Conservation (phyloP, 2,888 invertebrate species). For the Coelinius sp. region DNA sequence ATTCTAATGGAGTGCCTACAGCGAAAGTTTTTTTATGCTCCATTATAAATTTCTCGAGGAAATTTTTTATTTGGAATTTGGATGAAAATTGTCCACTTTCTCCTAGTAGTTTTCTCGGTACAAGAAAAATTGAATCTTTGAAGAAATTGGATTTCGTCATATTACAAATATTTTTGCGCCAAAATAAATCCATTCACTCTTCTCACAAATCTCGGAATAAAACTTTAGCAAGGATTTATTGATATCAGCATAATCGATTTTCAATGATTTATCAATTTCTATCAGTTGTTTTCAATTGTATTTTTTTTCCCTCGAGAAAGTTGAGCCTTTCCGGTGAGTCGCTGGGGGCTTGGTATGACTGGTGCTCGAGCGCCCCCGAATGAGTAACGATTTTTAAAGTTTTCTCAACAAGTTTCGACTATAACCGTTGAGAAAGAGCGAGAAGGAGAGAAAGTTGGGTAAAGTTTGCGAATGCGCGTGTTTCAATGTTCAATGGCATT, state of each 20-base stretch:
- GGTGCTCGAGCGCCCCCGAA: slow-evolving; percentile 14
- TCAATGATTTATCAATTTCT: not conserved
- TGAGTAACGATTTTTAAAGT: slow-evolving; percentile 68
- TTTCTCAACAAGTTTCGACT: slow-evolving; percentile 59
- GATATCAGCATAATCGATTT: not conserved
- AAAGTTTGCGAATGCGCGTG: slow-evolving; percentile 57
- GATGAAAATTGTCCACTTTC: no score
- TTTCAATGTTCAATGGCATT: slow-evolving; percentile 17
- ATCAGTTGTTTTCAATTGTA: not conserved
- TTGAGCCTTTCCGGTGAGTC: slow-evolving; percentile 14
- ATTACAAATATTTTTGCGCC: no score
- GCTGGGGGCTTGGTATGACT: slow-evolving; percentile 49
- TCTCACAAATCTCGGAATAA: no score
- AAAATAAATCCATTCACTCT: no score
- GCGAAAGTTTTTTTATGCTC: no score
- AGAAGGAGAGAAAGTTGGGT: slow-evolving; percentile 55
- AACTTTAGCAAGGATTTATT: not conserved
- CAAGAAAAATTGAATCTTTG: no score
- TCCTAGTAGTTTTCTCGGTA: no score
- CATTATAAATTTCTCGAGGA: not conserved
- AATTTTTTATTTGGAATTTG: no score
- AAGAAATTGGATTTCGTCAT: no score
- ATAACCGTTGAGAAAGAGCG: slow-evolving; percentile 32
- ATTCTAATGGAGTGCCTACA: not conserved
- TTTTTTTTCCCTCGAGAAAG: not conserved